Evolutionary conservation across 2,888 invertebrate species (phyloP).

Genomic region (Beris morrisii): DNA sequence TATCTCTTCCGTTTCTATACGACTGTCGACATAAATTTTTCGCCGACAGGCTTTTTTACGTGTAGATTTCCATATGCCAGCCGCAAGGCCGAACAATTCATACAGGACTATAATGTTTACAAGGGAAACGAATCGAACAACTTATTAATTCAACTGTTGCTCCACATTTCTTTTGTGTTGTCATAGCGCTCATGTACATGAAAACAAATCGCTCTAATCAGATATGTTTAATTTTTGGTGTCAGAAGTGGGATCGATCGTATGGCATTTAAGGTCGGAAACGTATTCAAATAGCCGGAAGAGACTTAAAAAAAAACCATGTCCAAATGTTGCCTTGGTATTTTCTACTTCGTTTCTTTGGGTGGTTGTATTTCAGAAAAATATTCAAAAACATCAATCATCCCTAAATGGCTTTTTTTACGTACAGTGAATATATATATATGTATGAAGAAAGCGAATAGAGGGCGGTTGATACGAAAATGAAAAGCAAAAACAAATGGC

Average conservation of each 20-base stretch:
- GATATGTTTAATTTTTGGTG: slow-evolving; percentile 40
- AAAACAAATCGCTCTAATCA: neutral
- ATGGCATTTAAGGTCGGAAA: slow-evolving; percentile 34
- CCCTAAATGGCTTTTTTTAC: slow-evolving; percentile 44
- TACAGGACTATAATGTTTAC: no score
- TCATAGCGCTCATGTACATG: neutral
- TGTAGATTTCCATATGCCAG: neutral
- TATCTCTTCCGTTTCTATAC: no score
- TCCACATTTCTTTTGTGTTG: neutral
- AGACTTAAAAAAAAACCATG: slow-evolving; percentile 21
- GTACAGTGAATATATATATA: slow-evolving; percentile 32
- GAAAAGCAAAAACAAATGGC: slow-evolving; percentile 10
- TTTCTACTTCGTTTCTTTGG: slow-evolving; percentile 19
- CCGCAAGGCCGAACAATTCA: neutral
- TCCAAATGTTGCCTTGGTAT: slow-evolving; percentile 33
- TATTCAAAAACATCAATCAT: slow-evolving; percentile 43
- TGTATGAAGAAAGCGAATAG: slow-evolving; percentile 26
- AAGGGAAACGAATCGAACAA: no score
- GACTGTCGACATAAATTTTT: slow-evolving; percentile 19
- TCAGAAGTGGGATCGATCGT: no score
- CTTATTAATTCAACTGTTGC: slow-evolving; percentile 1
- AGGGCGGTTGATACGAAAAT: neutral
- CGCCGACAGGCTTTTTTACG: slow-evolving; percentile 15
- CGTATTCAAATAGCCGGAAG: slow-evolving; percentile 40
- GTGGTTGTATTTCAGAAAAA: slow-evolving; percentile 26